These are phyloP conservation scores for Copidosoma floridanum DNA, from an alignment of 1,140 invertebrate species.

Conservation along the genomic window DNA sequence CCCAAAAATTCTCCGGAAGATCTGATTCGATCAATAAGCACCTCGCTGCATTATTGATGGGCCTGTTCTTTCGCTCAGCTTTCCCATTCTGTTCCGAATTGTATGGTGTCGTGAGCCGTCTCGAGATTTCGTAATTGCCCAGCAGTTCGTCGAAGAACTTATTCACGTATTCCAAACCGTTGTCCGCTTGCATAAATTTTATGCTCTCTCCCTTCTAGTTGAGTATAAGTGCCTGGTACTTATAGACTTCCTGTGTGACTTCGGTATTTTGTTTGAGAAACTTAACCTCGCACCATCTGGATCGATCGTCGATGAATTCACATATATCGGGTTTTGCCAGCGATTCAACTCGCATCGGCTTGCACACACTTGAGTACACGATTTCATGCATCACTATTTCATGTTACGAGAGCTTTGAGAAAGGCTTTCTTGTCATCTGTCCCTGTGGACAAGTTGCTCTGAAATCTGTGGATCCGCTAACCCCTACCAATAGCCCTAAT, in stretches of 20 bases:
- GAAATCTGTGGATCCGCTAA: too few species aligned
- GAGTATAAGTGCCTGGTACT: constrained; percentile 26
- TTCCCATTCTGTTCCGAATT: constrained; percentile 45
- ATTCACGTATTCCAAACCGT: constrained; percentile 31
- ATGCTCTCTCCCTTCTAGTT: constrained; percentile 27
- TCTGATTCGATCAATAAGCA: too few species aligned
- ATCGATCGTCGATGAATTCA: constrained; percentile 6
- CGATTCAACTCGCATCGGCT: too few species aligned
- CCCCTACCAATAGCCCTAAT: too few species aligned
- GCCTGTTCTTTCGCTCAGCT: constrained; percentile 43
- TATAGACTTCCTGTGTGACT: constrained; percentile 25
- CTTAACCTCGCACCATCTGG: constrained; percentile 24
- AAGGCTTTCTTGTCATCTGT: too few species aligned
- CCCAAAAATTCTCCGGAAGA: too few species aligned
- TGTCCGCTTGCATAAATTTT: constrained; percentile 30
- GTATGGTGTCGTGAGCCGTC: constrained; percentile 34
- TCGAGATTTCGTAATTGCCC: constrained; percentile 26
- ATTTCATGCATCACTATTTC: too few species aligned
- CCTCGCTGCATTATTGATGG: too few species aligned
- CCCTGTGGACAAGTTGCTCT: too few species aligned
- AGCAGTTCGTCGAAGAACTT: constrained; percentile 17
- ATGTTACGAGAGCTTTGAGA: too few species aligned
- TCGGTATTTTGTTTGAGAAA: constrained; percentile 35
- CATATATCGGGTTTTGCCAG: too few species aligned
- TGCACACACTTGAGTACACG: too few species aligned